Evolutionary conservation across 2,797 vertebrate species (phyloP), one percentile per base, ranked within the genome.

Genomic region (Oryzias dopingdopingensis): DNA sequence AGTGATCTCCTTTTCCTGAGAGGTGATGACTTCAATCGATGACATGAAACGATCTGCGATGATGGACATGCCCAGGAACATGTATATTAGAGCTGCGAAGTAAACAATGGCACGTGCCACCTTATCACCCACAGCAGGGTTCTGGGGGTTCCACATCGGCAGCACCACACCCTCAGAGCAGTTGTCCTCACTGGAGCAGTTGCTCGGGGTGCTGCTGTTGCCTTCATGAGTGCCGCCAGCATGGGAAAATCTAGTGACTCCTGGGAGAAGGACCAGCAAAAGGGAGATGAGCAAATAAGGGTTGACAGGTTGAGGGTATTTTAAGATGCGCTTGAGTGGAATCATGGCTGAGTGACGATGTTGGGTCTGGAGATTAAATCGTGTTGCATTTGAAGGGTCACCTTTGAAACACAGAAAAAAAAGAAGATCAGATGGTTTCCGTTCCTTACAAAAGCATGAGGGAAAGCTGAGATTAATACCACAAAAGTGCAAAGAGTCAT

Each of bases 41-140:
- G 94, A 93, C 94, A 95, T 95, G 80, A 95, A 95, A 64, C 94
- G 93, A 72, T 95, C 94, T 0, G 94, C 94, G 5, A 94, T 92
- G 65, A 95, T 95, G 72, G 93, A 94, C 93, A 95, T 94, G 58
- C 94, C 94, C 72, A 95, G 83, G 80, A 95, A 95, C 93, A 95
- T 94, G 86, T 95, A 95, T 72, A 94, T 91, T 45, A 95, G 88
- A 1, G 93, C 94, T 20, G 93, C 93, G 22, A 95, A 94, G 83
- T 95, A 95, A 26, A 95, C 94, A 2, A 94, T 94, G 66, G 94
- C 93, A 0, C 94, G 91, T 0, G 94, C 94, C 75, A 94, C 93
- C 59, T 93, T 94, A 71, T 95, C 93, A 0, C 93, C 94, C 52
- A 93, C 92, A 0, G 93, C 93, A 0, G 94, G 93, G 77, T 94